Evolutionary conservation across 1,140 invertebrate species (phyloP).

Genomic region (Ips nitidus): DNA sequence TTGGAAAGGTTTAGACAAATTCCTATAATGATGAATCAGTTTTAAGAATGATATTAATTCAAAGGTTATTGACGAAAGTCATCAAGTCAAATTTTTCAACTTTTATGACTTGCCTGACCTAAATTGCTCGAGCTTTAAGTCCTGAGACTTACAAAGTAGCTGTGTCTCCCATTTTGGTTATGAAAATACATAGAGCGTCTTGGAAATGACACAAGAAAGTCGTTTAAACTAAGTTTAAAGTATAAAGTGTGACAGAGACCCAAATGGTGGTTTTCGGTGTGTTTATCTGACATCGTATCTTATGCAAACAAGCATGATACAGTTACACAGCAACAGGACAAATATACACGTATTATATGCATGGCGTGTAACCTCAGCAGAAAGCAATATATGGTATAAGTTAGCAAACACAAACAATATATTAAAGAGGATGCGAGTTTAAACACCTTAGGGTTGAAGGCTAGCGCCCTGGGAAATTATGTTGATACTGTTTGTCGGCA

Average conservation of each 20-base stretch:
- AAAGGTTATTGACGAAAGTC: too few species aligned
- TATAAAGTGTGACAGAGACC: not conserved
- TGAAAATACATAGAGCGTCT: too few species aligned
- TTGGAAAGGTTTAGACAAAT: too few species aligned
- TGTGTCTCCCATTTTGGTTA: too few species aligned
- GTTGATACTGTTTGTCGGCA: conserved; percentile 25
- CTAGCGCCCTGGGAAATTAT: conserved; percentile 29
- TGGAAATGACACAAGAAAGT: too few species aligned
- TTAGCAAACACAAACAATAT: conserved; percentile 34
- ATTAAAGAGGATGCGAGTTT: conserved; percentile 24
- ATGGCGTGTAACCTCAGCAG: conserved; percentile 1
- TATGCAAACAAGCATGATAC: not conserved
- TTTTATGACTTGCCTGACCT: too few species aligned
- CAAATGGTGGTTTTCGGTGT: not conserved
- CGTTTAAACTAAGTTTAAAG: too few species aligned
- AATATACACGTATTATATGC: conserved; percentile 3
- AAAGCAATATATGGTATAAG: conserved; percentile 25
- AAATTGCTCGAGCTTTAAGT: too few species aligned
- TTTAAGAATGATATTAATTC: too few species aligned
- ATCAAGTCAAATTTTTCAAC: too few species aligned
- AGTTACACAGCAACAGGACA: not conserved
- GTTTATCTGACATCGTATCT: not conserved
- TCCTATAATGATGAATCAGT: too few species aligned
- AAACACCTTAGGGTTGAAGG: conserved; percentile 27
- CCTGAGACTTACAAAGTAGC: too few species aligned